Evolutionary conservation across 2,888 invertebrate species (phyloP).

Genomic region (Perdita meconis): DNA sequence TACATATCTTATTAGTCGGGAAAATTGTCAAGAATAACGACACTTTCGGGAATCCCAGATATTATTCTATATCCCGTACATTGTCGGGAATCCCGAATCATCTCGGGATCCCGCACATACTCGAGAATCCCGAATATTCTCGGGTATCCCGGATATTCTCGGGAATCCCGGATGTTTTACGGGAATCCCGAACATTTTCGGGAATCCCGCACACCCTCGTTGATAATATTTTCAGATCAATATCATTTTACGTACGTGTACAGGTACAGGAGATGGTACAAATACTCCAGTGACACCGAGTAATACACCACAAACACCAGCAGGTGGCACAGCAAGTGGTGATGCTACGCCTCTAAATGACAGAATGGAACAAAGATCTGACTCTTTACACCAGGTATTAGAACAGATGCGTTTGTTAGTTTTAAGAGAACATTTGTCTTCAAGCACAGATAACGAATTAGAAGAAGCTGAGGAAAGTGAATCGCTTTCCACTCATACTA

Average conservation of each 20-base stretch:
- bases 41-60: no score
- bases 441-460: conserved; percentile 77
- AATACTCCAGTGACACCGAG: conserved; percentile 82
- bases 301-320: conserved; percentile 82
- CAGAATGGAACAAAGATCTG: conserved; percentile 77
- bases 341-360: conserved; percentile 79
- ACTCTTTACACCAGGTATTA: conserved; percentile 81
- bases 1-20: no score
- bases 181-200: no score
- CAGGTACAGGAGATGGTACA: conserved; percentile 77
- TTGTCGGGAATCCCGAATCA: no score
- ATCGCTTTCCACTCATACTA: conserved; percentile 73
- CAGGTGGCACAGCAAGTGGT: conserved; percentile 80
- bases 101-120: no score
- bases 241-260: background rate
- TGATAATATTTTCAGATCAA: background rate
- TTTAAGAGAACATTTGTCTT: conserved; percentile 76
- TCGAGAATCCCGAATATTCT: no score
- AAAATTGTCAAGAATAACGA: no score
- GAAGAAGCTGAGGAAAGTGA: conserved; percentile 75
- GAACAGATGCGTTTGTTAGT: conserved; percentile 82
- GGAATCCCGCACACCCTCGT: background rate
- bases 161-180: no score
- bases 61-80: no score
- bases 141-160: no score